phyloP scores from a whole-genome alignment of 2,113 vertebrate species.

The Bos javanicus region DNA sequence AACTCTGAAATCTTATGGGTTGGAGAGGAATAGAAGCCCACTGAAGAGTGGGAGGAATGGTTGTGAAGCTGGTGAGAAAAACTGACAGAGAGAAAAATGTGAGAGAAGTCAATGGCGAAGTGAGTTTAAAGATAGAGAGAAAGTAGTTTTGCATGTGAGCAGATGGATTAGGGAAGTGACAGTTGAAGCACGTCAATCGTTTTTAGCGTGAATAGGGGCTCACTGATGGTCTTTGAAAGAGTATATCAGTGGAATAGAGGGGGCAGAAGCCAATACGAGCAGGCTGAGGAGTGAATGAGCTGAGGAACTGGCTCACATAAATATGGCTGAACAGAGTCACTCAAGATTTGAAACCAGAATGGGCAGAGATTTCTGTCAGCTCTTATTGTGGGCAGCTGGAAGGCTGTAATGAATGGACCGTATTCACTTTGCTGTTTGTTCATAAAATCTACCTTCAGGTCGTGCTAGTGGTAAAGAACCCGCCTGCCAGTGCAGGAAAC shows the following conservation, averaged over 20 bases:
- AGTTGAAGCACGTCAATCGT: neutral
- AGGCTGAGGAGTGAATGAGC: neutral
- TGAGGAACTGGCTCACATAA: neutral
- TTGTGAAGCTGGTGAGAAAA: neutral
- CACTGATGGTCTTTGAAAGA: neutral
- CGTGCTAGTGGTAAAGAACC: neutral
- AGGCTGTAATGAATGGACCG: neutral
- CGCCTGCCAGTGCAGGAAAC: neutral
- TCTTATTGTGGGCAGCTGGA: neutral
- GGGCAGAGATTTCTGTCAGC: neutral
- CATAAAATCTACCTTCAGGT: neutral
- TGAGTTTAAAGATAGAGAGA: neutral
- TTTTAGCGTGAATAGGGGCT: neutral
- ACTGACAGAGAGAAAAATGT: neutral
- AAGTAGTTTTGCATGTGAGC: neutral
- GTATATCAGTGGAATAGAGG: neutral
- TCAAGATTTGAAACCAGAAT: neutral
- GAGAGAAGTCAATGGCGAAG: neutral
- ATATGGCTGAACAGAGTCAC: neutral
- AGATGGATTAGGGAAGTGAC: neutral
- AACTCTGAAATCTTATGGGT: neutral
- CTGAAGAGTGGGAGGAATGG: neutral
- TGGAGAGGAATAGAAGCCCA: neutral
- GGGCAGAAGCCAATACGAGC: neutral
- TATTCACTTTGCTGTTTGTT: slow-evolving; percentile 23